Percentiles rank a stretch among this genome's conserved stretches.
phyloP scores from a whole-genome alignment of 2,888 invertebrate genomes.

The Zygothrica quintamaculata region DNA sequence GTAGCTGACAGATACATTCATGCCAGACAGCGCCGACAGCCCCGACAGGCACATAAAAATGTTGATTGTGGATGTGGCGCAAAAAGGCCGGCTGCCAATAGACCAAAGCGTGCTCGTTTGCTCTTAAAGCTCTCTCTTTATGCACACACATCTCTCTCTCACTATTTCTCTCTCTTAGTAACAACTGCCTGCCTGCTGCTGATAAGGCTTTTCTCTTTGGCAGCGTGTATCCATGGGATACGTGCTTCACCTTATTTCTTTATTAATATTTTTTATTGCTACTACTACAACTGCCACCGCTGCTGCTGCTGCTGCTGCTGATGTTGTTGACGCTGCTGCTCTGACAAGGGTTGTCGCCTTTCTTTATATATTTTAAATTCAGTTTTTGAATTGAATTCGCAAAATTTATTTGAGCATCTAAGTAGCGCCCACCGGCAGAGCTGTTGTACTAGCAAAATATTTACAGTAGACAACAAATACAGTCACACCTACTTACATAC shows the following conservation, averaged over 20 bases:
- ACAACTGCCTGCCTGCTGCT: conserved; percentile 7
- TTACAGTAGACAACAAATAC: conserved; percentile 16
- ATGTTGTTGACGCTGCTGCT: conserved; percentile 18
- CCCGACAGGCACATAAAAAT: too few species aligned
- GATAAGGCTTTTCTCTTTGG: conserved; percentile 39
- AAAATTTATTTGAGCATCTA: conserved; percentile 56
- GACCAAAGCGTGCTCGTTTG: conserved; percentile 24
- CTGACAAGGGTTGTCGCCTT: conserved; percentile 60
- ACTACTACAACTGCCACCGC: too few species aligned
- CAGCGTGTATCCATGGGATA: conserved; percentile 60
- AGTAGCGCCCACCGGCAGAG: conserved; percentile 17
- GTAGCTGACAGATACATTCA: conserved; percentile 57
- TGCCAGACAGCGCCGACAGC: conserved; percentile 35
- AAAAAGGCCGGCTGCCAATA: conserved; percentile 68
- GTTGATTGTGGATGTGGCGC: conserved; percentile 47
- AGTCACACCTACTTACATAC: conserved; percentile 9
- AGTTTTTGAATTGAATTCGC: conserved; percentile 23
- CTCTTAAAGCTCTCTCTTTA: conserved; percentile 11
- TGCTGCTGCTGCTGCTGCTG: conserved; percentile 2
- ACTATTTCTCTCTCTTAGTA: neutral
- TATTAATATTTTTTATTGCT: neutral
- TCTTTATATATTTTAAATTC: neutral
- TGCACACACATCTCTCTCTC: conserved; percentile 10
- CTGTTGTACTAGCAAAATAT: neutral
- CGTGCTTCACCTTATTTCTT: conserved; percentile 18